Percentiles rank a stretch among this genome's conserved stretches.
Conservation (phyloP, 2,797 vertebrate species). For the Enteromius afrohamiltoni region DNA sequence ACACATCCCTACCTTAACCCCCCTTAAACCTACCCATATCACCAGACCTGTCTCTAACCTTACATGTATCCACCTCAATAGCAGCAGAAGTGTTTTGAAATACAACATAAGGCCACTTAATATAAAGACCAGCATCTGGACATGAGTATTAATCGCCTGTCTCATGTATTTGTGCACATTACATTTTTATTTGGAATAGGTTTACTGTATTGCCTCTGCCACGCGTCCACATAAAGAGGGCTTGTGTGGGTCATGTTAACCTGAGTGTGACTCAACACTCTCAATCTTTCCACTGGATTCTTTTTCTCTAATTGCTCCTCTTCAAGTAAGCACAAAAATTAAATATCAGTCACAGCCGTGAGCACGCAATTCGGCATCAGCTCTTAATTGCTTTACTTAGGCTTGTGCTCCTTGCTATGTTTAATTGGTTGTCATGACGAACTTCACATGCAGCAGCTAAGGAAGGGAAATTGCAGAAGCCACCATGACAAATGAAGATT, state of each 20-base stretch:
- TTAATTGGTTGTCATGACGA: constrained; percentile 82
- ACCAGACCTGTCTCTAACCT: too few relatives aligned
- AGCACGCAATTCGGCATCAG: constrained; percentile 61
- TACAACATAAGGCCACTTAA: too few relatives aligned
- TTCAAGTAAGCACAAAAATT: constrained; percentile 48
- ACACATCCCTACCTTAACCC: too few relatives aligned
- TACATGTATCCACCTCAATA: too few relatives aligned
- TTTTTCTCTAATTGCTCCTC: constrained; percentile 49
- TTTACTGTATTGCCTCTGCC: neutral
- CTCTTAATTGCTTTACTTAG: constrained; percentile 75
- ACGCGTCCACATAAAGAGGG: neutral
- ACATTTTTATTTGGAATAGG: neutral
- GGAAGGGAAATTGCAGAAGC: constrained; percentile 47
- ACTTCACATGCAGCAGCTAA: constrained; percentile 67
- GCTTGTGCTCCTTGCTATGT: constrained; percentile 71
- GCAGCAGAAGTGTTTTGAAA: too few relatives aligned
- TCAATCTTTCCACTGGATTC: constrained; percentile 51
- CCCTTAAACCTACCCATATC: too few relatives aligned
- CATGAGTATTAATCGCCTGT: too few relatives aligned
- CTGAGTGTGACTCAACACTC: constrained; percentile 13
- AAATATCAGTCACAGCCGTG: constrained; percentile 40
- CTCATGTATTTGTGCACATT: neutral
- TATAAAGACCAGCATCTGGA: too few relatives aligned
- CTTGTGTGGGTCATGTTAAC: neutral
- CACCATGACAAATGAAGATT: constrained; percentile 38